phyloP scores from a whole-genome alignment of 2,888 invertebrate genomes.

The Panopea generosa region DNA sequence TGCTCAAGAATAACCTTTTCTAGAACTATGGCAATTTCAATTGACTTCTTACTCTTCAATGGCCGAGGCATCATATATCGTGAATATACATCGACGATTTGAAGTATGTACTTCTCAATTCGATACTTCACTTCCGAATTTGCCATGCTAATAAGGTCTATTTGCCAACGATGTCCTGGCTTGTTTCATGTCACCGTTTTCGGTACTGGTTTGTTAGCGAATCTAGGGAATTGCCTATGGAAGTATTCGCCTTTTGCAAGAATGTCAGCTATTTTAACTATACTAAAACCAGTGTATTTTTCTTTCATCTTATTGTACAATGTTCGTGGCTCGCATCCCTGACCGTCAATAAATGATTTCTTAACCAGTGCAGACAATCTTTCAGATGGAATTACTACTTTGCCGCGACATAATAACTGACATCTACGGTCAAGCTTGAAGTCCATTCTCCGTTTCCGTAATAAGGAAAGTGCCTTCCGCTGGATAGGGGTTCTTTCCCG shows the following conservation, averaged over 20 bases:
- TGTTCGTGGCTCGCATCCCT: slow-evolving; percentile 27
- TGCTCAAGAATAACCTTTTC: slow-evolving; percentile 21
- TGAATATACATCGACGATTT: slow-evolving; percentile 36
- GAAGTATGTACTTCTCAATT: slow-evolving; percentile 22
- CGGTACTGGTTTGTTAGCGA: background rate
- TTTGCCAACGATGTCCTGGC: slow-evolving; percentile 12
- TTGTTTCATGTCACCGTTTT: background rate
- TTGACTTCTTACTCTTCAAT: slow-evolving; percentile 10
- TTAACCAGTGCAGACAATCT: slow-evolving; percentile 10
- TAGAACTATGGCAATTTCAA: slow-evolving; percentile 14
- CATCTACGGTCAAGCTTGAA: background rate
- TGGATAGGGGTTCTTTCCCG: slow-evolving; percentile 17
- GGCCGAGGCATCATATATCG: slow-evolving; percentile 37
- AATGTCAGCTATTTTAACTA: slow-evolving; percentile 7
- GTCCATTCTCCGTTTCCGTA: slow-evolving; percentile 10
- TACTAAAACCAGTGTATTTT: slow-evolving; percentile 22
- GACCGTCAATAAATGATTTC: slow-evolving; percentile 6
- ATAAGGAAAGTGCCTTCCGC: background rate
- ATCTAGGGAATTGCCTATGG: slow-evolving; percentile 21
- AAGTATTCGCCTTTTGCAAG: slow-evolving; percentile 8
- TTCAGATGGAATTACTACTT: slow-evolving; percentile 20
- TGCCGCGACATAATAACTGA: slow-evolving; percentile 30
- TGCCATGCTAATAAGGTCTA: slow-evolving; percentile 17
- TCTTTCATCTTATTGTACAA: slow-evolving; percentile 34
- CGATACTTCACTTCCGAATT: no score